These are phyloP conservation scores for Drosophila trapezifrons DNA, from an alignment of 1,140 invertebrate species.

Conservation along the genomic window DNA sequence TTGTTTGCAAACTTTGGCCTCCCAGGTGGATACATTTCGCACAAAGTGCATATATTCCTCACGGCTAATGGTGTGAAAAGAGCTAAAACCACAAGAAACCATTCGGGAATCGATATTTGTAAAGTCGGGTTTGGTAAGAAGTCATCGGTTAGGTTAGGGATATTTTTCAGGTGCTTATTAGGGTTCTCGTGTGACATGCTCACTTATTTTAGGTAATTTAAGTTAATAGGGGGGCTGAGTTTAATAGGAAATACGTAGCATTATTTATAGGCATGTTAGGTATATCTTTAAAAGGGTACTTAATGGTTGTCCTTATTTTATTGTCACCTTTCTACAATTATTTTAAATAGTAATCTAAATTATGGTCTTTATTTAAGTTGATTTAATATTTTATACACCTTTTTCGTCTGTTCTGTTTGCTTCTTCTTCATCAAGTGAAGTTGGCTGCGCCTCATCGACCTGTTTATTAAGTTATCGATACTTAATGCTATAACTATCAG, in stretches of 20 bases:
- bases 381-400: too few relatives aligned
- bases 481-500: too few relatives aligned
- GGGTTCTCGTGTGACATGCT: conserved; percentile 5
- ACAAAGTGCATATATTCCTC: neutral
- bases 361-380: too few relatives aligned
- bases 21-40: conserved; percentile 16
- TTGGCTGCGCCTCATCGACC: too few relatives aligned
- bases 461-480: too few relatives aligned
- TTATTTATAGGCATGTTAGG: neutral
- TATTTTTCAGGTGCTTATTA: neutral
- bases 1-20: conserved; percentile 55
- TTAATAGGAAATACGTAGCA: neutral
- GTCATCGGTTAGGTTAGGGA: neutral
- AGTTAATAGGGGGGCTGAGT: neutral
- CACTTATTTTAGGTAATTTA: neutral
- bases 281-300: neutral
- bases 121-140: neutral
- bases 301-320: neutral
- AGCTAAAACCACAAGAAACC: conserved; percentile 18
- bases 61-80: conserved; percentile 26
- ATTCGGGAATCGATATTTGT: neutral
- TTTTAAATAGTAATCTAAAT: too few relatives aligned
- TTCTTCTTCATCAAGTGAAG: too few relatives aligned
- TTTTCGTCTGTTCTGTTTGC: too few relatives aligned
- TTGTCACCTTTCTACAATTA: neutral